phyloP scores from a whole-genome alignment of 2,113 vertebrate genomes.

The Heterotilapia buettikoferi region DNA sequence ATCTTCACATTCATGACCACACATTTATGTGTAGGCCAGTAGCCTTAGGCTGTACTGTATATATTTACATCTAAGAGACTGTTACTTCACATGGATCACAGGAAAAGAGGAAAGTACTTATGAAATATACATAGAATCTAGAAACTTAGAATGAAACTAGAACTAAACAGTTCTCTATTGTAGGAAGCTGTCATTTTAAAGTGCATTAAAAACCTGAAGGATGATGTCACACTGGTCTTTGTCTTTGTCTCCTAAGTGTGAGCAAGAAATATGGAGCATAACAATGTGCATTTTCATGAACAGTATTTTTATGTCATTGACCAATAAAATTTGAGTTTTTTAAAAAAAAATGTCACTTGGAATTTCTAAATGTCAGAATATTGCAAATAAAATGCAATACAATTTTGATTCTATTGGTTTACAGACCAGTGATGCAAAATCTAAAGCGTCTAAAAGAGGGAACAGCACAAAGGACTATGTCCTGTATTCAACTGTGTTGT shows the following conservation, averaged over 20 bases:
- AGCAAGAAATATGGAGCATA: neutral
- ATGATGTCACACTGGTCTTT: neutral
- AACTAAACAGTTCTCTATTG: neutral
- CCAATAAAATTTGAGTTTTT: slow-evolving; percentile 2
- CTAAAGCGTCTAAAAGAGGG: neutral
- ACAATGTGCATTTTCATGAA: slow-evolving; percentile 18
- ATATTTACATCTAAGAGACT: neutral
- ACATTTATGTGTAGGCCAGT: neutral
- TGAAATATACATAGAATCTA: neutral
- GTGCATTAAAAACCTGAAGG: slow-evolving; percentile 29
- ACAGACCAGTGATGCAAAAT: neutral
- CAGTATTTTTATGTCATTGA: neutral
- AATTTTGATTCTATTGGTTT: neutral
- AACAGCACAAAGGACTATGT: neutral
- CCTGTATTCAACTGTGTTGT: neutral
- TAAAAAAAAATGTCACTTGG: neutral
- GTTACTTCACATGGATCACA: neutral
- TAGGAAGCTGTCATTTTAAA: slow-evolving; percentile 9
- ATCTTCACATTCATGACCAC: neutral
- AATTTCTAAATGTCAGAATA: neutral
- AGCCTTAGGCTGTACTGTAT: slow-evolving; percentile 1
- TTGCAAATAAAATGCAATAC: neutral
- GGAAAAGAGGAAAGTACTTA: neutral
- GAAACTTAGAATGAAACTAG: neutral
- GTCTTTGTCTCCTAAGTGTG: neutral